Evolutionary conservation across 2,113 vertebrate species (phyloP), one percentile per base, ranked within the genome.

Genomic region (Lagenorhynchus albirostris): DNA sequence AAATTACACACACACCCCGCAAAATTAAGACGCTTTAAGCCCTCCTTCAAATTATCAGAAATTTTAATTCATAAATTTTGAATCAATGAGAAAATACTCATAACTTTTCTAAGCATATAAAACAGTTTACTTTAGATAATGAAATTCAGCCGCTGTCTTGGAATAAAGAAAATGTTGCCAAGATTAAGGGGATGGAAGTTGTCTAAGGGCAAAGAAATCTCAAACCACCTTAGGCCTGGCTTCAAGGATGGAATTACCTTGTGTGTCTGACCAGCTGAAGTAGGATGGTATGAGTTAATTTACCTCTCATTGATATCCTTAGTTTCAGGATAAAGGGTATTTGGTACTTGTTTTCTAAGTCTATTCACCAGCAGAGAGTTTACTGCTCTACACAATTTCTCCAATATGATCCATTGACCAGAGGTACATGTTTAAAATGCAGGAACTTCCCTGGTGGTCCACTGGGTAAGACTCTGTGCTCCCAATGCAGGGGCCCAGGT

Each of bases 31-130:
- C 14, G 1, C 44, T 77, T 23, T 67, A 89, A 85, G 31, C 2
- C 50, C 53, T 86, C 88, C 70, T 89, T 95, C 76, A 91, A 73
- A 82, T 77, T 93, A 76, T 77, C 44, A 96, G 55, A 95, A 91
- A 95, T 91, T 95, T 93, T 44, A 82, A 25, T 26, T 84, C 14
- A 94, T 65, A 85, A 89, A 87, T 86, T 85, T 29, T 91, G 82
- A 83, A 88, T 73, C 38, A 62, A 81, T 91, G 8, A 91, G 60
- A 87, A 91, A 95, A 85, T 84, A 91, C 38, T 65, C 18, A 10
- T 47, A 85, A 70, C 68, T 87, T 90, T 94, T 92, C 73, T 82
- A 82, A 90, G 21, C n/a, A 70, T 26, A 58, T 77, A 63, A 95
- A 31, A 41, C 15, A 73, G 71, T 36, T 92, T 92, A 84, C 47